Evolutionary conservation across 2,888 invertebrate species (phyloP).

Genomic region (Cancer borealis): DNA sequence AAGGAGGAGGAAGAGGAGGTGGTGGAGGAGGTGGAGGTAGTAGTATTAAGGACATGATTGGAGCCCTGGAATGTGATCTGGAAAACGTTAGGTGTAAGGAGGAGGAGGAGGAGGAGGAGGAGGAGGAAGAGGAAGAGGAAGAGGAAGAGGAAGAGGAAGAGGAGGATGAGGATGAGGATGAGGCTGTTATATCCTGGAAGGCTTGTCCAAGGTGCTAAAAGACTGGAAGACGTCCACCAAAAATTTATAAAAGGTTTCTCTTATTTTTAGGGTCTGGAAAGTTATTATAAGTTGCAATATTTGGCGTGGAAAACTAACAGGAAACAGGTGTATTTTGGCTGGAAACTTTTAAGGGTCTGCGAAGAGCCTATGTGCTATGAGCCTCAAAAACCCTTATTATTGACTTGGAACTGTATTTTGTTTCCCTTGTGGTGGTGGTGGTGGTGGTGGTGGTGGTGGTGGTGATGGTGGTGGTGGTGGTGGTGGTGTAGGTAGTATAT

Average conservation of each 20-base stretch:
- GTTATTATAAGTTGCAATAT: too few species aligned
- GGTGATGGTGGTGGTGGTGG: too few species aligned
- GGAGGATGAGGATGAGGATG: neutral
- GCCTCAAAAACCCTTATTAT: neutral
- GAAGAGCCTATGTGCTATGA: neutral
- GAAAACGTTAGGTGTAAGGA: neutral
- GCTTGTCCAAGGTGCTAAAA: too few species aligned
- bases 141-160: neutral
- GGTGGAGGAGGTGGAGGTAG: constrained; percentile 58
- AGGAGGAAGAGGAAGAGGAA: neutral
- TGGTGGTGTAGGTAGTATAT: too few species aligned
- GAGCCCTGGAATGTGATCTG: constrained; percentile 9
- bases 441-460: too few species aligned
- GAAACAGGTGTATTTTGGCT: neutral
- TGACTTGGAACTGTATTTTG: neutral
- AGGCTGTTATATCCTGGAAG: neutral
- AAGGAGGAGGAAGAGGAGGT: constrained; percentile 52
- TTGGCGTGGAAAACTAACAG: neutral
- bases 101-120: neutral
- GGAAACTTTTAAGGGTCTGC: neutral
- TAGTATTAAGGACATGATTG: neutral
- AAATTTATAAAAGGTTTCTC: neutral
- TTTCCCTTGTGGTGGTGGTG: too few species aligned
- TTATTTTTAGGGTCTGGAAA: neutral
- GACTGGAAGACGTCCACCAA: neutral